A percentile compares a stretch with the other conserved stretches of the same genome.
phyloP scores from a whole-genome alignment of 2,113 vertebrate genomes.

The Lontra canadensis region DNA sequence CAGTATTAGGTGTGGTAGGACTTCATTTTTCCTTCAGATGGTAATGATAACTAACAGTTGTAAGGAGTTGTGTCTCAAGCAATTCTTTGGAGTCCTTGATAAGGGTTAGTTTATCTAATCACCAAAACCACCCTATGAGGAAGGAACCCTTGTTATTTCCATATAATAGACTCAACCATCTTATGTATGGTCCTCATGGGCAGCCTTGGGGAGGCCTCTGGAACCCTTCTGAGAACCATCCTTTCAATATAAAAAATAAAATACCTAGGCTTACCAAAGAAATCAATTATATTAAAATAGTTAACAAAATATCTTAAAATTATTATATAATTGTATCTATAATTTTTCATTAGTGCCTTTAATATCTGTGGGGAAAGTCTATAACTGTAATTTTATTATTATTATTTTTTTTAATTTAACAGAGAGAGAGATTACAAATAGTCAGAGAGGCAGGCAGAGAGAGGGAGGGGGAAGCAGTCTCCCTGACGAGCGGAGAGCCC shows the following conservation, averaged over 20 bases:
- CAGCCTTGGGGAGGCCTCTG: neutral
- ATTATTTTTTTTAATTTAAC: too few species aligned
- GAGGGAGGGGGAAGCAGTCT: too few species aligned
- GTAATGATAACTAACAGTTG: neutral
- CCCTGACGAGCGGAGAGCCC: too few species aligned
- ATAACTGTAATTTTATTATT: neutral
- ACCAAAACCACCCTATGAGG: neutral
- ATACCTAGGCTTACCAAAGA: neutral
- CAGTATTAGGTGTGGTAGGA: neutral
- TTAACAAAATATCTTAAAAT: neutral
- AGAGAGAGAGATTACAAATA: too few species aligned
- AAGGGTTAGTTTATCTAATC: neutral
- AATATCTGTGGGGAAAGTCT: neutral
- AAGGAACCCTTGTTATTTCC: neutral
- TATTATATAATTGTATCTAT: neutral
- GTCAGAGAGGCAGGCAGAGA: too few species aligned
- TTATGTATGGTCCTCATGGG: accelerated
- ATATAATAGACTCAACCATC: neutral
- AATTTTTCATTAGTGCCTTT: neutral
- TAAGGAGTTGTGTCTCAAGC: neutral
- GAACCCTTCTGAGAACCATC: neutral
- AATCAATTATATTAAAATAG: neutral
- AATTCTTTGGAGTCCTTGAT: neutral
- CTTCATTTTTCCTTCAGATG: neutral
- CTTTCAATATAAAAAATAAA: neutral